Evolutionary conservation across 2,113 vertebrate genomes (phyloP).

Genomic region (Pterocles gutturalis): DNA sequence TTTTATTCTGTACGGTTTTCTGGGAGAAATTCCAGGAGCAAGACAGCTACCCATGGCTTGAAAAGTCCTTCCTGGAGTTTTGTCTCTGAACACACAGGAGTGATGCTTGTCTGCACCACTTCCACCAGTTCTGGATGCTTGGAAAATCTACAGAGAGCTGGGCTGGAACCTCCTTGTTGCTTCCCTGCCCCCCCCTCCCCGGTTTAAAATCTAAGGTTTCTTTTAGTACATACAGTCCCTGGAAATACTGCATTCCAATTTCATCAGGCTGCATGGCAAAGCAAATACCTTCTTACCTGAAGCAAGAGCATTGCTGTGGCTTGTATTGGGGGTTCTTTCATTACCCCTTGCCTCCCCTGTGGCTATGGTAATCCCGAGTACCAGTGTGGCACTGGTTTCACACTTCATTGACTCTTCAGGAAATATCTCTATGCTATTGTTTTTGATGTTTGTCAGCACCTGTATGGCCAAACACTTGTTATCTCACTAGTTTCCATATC

Average conservation of each 20-base stretch:
- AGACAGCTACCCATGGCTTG: fast-evolving
- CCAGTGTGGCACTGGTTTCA: background rate
- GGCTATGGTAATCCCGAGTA: background rate
- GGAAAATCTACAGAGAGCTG: background rate
- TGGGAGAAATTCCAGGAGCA: background rate
- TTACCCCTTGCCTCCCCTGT: background rate
- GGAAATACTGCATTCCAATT: background rate
- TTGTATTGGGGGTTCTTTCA: background rate
- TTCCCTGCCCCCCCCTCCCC: too few species aligned
- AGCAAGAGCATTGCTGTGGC: background rate
- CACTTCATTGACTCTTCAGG: background rate
- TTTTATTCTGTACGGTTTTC: background rate
- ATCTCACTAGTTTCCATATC: background rate
- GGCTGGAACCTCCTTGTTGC: background rate
- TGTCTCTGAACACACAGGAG: background rate
- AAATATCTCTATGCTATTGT: background rate
- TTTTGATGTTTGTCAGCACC: background rate
- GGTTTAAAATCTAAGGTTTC: background rate
- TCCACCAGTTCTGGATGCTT: background rate
- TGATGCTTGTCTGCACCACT: background rate
- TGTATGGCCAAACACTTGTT: background rate
- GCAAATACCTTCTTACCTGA: background rate
- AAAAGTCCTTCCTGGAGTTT: background rate
- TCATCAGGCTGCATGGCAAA: background rate
- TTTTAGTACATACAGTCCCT: background rate